These are phyloP conservation scores for Antigone vipio DNA, from an alignment of 2,113 vertebrate species.

Conservation along the genomic window DNA sequence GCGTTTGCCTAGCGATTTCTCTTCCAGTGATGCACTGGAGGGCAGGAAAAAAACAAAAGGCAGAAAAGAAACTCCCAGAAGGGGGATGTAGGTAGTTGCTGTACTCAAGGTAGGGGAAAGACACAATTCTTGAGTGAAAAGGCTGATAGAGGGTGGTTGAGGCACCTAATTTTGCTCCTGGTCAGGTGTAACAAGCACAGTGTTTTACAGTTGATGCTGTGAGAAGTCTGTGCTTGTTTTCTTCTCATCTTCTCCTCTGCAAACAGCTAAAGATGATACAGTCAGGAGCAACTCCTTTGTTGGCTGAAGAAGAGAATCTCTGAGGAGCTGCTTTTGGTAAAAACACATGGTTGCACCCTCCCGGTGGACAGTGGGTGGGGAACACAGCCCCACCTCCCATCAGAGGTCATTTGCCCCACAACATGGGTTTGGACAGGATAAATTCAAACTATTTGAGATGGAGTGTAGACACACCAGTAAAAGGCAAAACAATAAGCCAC, in stretches of 20 bases:
- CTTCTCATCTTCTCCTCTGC: background rate
- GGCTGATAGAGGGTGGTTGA: background rate
- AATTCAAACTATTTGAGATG: background rate
- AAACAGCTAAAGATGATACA: background rate
- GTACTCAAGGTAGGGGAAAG: background rate
- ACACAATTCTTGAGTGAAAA: background rate
- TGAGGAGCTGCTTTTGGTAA: background rate
- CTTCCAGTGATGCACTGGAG: background rate
- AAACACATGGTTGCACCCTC: accelerated
- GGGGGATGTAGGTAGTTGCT: background rate
- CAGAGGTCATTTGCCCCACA: background rate
- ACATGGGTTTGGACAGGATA: background rate
- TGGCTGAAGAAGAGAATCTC: background rate
- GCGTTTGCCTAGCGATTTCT: background rate
- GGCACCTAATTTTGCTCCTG: background rate
- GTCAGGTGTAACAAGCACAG: accelerated
- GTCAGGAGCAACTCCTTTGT: background rate
- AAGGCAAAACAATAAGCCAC: background rate
- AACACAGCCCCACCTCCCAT: background rate
- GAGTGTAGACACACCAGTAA: background rate
- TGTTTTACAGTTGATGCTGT: background rate
- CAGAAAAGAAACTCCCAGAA: background rate
- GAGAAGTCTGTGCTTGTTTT: background rate
- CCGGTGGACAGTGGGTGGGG: accelerated
- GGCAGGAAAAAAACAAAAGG: background rate